Base-by-base conservation (phyloP, 2,113 vertebrate genomes). In the Protobothrops mucrosquamatus region DNA sequence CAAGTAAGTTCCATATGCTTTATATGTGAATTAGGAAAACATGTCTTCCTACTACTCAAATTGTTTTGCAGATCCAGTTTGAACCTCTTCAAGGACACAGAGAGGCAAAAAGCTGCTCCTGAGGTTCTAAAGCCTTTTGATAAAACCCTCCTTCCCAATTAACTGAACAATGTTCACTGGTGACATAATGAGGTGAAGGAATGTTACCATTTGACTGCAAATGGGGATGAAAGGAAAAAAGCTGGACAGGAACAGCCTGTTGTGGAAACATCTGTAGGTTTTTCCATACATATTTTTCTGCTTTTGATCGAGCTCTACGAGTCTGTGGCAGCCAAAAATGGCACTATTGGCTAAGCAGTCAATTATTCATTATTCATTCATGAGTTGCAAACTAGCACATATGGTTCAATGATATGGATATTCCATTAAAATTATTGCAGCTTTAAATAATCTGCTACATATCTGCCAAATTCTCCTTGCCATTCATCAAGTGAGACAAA, bases 261-360 rank as follows among this genome's bases (percentile, higher is more conserved):
- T 90, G 59, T 34, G 0, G 1, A 94, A 92, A 96, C 91, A 90
- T 4, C 8, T 91, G 95, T 93, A 89, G 34, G 54, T 54, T 90
- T 91, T 88, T 93, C 18, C 51, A 52, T 92, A 94, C 34, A 52
- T 81, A 92, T 69, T 69, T 55, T 26, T 48, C 86, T 93, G 57
- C 56, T 94, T 95, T 94, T 48, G 56, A 93, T 74, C 85, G 22
- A 92, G 61, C 90, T 91, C 88, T 87, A 92, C 89, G 91, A 64
- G 11, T 91, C 91, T 90, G 43, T 39, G 43, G 74, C 46, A 43
- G 90, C 59, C 88, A 93, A 87, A 46, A 55, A 26, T 0, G 0
- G 0, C 69, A 55, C 87, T 51, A 4, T 94, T 94, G 61, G 90
- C 93, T 6, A 24, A 22, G 29, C 1, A 15, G 88, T 39, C 52